phyloP scores from a whole-genome alignment of 2,888 invertebrate species.

The Drosophila macrospina region DNA sequence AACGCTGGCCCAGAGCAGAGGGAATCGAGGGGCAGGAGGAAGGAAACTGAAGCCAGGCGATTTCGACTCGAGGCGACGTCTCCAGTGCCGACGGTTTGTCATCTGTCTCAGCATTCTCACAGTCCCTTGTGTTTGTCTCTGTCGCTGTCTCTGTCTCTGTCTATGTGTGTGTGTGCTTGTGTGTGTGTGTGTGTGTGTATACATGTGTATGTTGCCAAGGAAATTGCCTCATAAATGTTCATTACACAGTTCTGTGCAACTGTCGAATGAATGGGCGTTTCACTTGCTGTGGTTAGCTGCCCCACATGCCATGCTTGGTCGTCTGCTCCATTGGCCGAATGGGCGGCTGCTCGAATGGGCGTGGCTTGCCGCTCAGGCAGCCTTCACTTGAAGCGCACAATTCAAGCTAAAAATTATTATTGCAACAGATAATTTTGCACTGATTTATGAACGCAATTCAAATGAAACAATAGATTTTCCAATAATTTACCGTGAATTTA shows the following conservation, averaged over 20 bases:
- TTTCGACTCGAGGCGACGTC: constrained; percentile 37
- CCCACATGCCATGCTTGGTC: constrained; percentile 12
- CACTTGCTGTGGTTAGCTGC: constrained; percentile 26
- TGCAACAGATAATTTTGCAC: constrained; percentile 60
- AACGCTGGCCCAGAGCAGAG: neutral
- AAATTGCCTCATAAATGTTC: constrained; percentile 82
- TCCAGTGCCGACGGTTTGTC: constrained; percentile 60
- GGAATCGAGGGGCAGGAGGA: neutral
- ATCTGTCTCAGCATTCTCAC: constrained; percentile 51
- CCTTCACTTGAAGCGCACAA: constrained; percentile 18
- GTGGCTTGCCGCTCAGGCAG: constrained; percentile 22
- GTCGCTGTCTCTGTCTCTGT: neutral
- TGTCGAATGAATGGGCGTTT: constrained; percentile 57
- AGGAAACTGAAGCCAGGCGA: constrained; percentile 10
- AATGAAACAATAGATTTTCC: constrained; percentile 47
- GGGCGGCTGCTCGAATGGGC: constrained; percentile 22
- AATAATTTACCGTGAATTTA: constrained; percentile 41
- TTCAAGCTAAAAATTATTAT: constrained; percentile 41
- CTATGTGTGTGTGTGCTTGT: constrained; percentile 2
- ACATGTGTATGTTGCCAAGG: constrained; percentile 65
- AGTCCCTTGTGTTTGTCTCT: constrained; percentile 19
- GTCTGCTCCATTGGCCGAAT: neutral
- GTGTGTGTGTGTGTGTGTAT: constrained; percentile 30
- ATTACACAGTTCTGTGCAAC: constrained; percentile 73
- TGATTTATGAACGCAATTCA: constrained; percentile 59